Evolutionary conservation across 53 echinoderm and acorn worm species (phyloP).

Genomic region (Crossaster papposus): DNA sequence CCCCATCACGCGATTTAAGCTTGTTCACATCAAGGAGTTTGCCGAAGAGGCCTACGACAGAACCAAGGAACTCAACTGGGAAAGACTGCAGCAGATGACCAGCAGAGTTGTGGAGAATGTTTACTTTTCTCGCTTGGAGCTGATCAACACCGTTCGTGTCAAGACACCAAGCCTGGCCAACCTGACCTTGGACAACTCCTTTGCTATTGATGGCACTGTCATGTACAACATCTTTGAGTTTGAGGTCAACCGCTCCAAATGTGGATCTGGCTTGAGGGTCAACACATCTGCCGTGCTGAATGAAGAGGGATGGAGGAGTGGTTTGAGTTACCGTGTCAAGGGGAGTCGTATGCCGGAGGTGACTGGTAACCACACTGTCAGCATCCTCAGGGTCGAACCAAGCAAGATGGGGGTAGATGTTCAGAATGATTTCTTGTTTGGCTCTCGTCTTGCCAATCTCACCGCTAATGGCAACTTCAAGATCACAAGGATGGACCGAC

Average conservation of each 20-base stretch:
- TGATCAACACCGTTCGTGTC: slow-evolving; percentile 57
- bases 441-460: slow-evolving; percentile 66
- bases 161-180: slow-evolving; percentile 72
- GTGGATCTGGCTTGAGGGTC: slow-evolving; percentile 42
- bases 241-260: slow-evolving; percentile 44
- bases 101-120: slow-evolving; percentile 60
- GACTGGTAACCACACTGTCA: slow-evolving; percentile 45
- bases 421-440: slow-evolving; percentile 50
- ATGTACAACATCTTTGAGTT: slow-evolving; percentile 66
- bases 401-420: slow-evolving; percentile 56
- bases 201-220: slow-evolving; percentile 58
- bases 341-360: slow-evolving; percentile 40
- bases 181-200: slow-evolving; percentile 67
- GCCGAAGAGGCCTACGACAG: slow-evolving; percentile 66
- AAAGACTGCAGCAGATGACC: slow-evolving; percentile 48
- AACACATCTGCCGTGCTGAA: slow-evolving; percentile 54
- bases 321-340: slow-evolving; percentile 47
- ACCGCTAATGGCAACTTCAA: slow-evolving; percentile 69
- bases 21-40: slow-evolving; percentile 55
- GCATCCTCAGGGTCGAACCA: slow-evolving; percentile 50
- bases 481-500: slow-evolving; percentile 68
- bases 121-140: slow-evolving; percentile 67
- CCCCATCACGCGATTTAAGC: slow-evolving; percentile 71
- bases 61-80: slow-evolving; percentile 61
- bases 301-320: slow-evolving; percentile 38